Evolutionary conservation across 2,888 invertebrate genomes (phyloP).

Genomic region (Macropis europaea): DNA sequence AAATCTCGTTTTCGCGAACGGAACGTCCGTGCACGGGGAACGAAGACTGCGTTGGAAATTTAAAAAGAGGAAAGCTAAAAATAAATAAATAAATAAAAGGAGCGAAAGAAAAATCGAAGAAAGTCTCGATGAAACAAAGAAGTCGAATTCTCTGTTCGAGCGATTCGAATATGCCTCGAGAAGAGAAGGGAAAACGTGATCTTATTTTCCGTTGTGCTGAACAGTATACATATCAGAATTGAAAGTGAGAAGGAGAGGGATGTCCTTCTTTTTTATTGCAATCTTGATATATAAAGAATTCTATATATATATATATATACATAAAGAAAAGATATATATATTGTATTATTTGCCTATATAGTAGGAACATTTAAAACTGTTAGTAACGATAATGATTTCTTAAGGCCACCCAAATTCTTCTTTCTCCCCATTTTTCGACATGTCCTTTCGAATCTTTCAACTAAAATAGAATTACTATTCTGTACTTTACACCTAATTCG

Average conservation of each 20-base stretch:
- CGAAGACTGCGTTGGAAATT: slow-evolving; percentile 12
- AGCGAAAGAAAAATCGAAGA: background rate
- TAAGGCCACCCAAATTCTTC: slow-evolving; percentile 19
- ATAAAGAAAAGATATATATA: slow-evolving; percentile 20
- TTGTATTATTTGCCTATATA: slow-evolving; percentile 45
- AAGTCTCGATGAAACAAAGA: background rate
- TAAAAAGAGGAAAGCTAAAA: background rate
- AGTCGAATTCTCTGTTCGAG: background rate
- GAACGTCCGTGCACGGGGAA: slow-evolving; percentile 38
- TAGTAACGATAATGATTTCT: slow-evolving; percentile 30
- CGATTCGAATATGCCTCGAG: slow-evolving; percentile 12
- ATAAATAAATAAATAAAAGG: background rate
- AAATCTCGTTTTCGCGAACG: slow-evolving; percentile 66
- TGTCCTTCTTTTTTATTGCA: slow-evolving; percentile 14
- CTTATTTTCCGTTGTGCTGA: slow-evolving; percentile 23
- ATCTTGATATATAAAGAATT: slow-evolving; percentile 34
- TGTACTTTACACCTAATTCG: slow-evolving; percentile 47
- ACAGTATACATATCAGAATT: slow-evolving; percentile 40
- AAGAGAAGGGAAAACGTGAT: slow-evolving; percentile 15
- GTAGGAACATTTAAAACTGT: slow-evolving; percentile 27
- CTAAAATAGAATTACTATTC: slow-evolving; percentile 40
- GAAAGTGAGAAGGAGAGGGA: background rate
- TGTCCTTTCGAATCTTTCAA: slow-evolving; percentile 34
- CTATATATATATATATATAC: slow-evolving; percentile 20
- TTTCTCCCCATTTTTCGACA: slow-evolving; percentile 31